These are phyloP conservation scores for Arctia plantaginis DNA, from an alignment of 2,888 invertebrate species.

Conservation along the genomic window DNA sequence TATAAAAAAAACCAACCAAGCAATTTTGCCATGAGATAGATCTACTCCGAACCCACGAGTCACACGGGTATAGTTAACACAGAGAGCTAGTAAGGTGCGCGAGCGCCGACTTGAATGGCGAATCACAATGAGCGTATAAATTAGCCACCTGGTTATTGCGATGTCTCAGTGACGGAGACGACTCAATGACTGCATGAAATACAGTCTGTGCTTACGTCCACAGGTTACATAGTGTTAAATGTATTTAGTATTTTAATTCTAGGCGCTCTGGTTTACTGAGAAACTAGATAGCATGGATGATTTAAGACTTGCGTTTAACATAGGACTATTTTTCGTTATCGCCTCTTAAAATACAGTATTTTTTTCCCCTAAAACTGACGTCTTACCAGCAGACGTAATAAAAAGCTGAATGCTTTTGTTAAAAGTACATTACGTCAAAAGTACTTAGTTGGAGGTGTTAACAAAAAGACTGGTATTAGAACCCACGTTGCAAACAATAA, in stretches of 20 bases:
- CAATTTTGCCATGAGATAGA: neutral
- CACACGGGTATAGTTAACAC: slow-evolving; percentile 16
- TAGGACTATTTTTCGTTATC: neutral
- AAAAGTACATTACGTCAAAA: too few species aligned
- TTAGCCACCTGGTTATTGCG: slow-evolving; percentile 63
- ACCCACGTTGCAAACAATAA: too few species aligned
- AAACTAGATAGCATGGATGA: neutral
- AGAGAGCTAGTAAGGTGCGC: slow-evolving; percentile 26
- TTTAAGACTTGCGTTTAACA: neutral
- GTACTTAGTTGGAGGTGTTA: too few species aligned
- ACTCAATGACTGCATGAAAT: slow-evolving; percentile 55
- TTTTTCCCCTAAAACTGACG: too few species aligned
- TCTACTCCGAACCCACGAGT: neutral
- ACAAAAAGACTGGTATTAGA: too few species aligned
- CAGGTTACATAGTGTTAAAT: slow-evolving; percentile 14
- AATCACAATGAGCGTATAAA: slow-evolving; percentile 67
- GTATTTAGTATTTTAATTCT: slow-evolving; percentile 10
- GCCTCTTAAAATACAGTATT: neutral
- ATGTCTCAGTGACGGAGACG: slow-evolving; percentile 58
- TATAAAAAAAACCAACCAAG: neutral
- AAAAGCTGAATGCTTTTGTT: too few species aligned
- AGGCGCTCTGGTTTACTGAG: neutral
- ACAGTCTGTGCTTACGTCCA: slow-evolving; percentile 6
- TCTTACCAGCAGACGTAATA: too few species aligned
- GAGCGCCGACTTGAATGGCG: slow-evolving; percentile 43